Percentiles rank a stretch among this genome's conserved stretches.
Conservation (phyloP, 2,888 invertebrate genomes). For the Scelioninae gen. 1 region DNA sequence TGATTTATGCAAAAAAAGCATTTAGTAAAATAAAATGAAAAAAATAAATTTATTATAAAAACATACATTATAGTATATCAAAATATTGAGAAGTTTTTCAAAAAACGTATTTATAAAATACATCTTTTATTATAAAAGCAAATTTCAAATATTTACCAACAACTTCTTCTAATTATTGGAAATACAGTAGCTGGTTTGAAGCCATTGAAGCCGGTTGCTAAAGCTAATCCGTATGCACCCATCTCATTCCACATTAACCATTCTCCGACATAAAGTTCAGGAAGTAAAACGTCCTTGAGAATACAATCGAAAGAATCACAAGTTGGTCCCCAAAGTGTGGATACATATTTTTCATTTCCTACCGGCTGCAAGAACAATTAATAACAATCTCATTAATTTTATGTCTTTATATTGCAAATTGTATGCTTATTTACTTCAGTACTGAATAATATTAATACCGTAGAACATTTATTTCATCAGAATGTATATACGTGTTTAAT, state of each 20-base stretch:
- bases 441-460: too few species aligned
- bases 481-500: too few species aligned
- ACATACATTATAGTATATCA: too few species aligned
- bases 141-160: constrained; percentile 77
- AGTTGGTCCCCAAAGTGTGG: constrained; percentile 87
- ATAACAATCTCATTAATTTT: not conserved
- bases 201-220: constrained; percentile 87
- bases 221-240: constrained; percentile 87
- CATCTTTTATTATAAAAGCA: not conserved
- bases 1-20: too few species aligned
- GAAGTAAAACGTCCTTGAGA: constrained; percentile 84
- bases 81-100: too few species aligned
- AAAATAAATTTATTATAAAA: too few species aligned
- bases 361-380: constrained; percentile 39
- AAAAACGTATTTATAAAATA: too few species aligned
- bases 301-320: constrained; percentile 87
- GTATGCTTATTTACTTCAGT: too few species aligned
- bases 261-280: constrained; percentile 86
- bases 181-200: constrained; percentile 84
- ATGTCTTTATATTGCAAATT: too few species aligned
- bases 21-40: too few species aligned
- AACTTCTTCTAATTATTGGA: constrained; percentile 80
- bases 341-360: constrained; percentile 73
- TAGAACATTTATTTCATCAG: too few species aligned
- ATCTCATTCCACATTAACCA: constrained; percentile 87